A percentile compares a stretch with the other conserved stretches of the same genome.
Conservation (phyloP, 2,888 invertebrate species). For the Aleiodes alternator region DNA sequence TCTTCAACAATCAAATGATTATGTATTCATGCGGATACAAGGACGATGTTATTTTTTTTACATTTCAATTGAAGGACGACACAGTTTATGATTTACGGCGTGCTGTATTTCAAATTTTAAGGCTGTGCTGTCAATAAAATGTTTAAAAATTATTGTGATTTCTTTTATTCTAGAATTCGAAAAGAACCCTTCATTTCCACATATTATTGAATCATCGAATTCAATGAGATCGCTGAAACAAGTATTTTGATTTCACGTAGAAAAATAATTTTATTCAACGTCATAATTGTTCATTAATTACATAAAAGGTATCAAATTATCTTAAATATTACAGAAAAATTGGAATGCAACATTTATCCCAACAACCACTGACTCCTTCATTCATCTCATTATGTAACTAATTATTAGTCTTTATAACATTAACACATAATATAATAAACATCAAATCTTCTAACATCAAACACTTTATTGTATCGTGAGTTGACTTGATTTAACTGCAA, state of each 20-base stretch:
- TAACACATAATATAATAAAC: constrained; percentile 16
- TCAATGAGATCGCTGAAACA: too few relatives aligned
- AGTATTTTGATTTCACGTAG: constrained; percentile 46
- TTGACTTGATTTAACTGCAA: too few relatives aligned
- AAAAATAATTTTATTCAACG: constrained; percentile 57
- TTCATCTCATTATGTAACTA: constrained; percentile 5
- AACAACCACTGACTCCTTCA: background rate
- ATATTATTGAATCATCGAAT: background rate
- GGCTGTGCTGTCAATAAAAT: constrained; percentile 74
- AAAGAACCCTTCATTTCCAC: background rate
- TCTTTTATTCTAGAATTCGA: background rate
- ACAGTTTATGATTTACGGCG: constrained; percentile 51
- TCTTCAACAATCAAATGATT: constrained; percentile 41
- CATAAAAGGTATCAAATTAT: constrained; percentile 9
- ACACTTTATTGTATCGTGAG: constrained; percentile 2
- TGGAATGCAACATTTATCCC: constrained; percentile 18
- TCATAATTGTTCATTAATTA: background rate
- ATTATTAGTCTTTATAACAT: constrained; percentile 11
- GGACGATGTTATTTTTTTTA: constrained; percentile 50
- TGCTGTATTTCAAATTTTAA: constrained; percentile 68
- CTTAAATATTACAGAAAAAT: constrained; percentile 14
- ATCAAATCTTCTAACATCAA: constrained; percentile 17
- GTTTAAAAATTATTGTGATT: constrained; percentile 57
- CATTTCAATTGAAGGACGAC: constrained; percentile 55
- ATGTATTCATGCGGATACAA: constrained; percentile 9